Evolutionary conservation across 2,888 invertebrate species (phyloP).

Genomic region (Agrotis clavis): DNA sequence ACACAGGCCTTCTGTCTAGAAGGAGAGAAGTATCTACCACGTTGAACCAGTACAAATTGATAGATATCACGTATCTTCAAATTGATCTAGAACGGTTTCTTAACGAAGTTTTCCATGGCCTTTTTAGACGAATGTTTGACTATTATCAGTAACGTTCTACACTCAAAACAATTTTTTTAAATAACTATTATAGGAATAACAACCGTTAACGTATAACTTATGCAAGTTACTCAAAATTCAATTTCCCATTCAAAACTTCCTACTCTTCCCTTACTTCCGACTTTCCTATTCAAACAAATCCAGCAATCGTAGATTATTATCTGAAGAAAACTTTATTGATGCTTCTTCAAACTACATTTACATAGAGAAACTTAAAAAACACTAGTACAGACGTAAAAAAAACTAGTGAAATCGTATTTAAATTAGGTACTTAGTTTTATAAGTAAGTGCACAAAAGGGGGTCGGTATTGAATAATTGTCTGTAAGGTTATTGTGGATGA

Average conservation of each 20-base stretch:
- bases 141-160: too few species aligned
- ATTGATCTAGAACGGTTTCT: too few species aligned
- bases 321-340: constrained; percentile 35
- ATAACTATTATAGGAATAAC: too few species aligned
- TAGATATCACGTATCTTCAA: too few species aligned
- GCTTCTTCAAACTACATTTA: constrained; percentile 6
- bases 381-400: too few species aligned
- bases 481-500: not conserved
- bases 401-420: constrained; percentile 8
- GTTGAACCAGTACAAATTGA: too few species aligned
- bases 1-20: too few species aligned
- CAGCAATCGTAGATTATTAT: constrained; percentile 13
- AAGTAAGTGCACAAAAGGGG: not conserved
- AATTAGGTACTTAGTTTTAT: not conserved
- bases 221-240: constrained; percentile 4
- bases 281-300: constrained; percentile 27
- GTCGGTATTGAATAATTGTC: not conserved
- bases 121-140: too few species aligned
- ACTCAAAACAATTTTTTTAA: too few species aligned
- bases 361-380: not conserved
- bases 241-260: constrained; percentile 26
- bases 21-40: too few species aligned
- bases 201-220: too few species aligned
- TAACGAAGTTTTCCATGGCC: too few species aligned
- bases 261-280: not conserved